Evolutionary conservation across 2,797 vertebrate species (phyloP), one percentile per base, ranked within the genome.

Genomic region (Pangasius macronema): DNA sequence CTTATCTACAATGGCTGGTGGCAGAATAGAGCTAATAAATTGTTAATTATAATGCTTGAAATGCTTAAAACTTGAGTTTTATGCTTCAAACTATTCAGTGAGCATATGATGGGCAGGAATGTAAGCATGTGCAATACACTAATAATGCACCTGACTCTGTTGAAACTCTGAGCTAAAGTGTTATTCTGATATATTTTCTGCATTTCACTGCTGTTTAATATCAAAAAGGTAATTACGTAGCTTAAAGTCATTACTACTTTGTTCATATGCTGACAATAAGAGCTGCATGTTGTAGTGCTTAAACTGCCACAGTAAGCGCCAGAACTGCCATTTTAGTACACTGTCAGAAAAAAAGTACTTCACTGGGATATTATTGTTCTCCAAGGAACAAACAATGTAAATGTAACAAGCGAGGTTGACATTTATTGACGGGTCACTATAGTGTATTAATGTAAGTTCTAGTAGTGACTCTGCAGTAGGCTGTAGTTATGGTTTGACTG

Each of bases 371-470:
- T 65, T 82, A 65, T 65, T 82, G 42, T 65, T 30, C 59, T 82
- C 57, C 59, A 46, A 46, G 59, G 57, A 49, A 82, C 61, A 67
- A 82, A 65, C 59, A 82, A 82, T 82, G 81, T 65, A 67, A 67
- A 49, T 51, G 61, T 33, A 82, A 49, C 81, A 82, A 82, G 81
- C n/a, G 42, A 65, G 42, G 59, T 22, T 49, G 81, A 82, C 81
- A 82, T 82, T 82, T 82, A 82, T 82, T 82, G 81, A 82, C 42
- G 2, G 81, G 81, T 82, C 81, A 51, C 59, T 51, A 30, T 67
- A 30, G 42, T 49, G 5, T 67, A 65, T 46, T 59, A 80, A 59
- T 80, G 55, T 57, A 63, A 63, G 80, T 67, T 82, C 27, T 82
- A 22, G 61, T 49, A 65, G 42, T 65, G 61, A 46, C 81, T 49